Base-by-base conservation (phyloP, 2,113 vertebrate genomes). In the Cervus canadensis region DNA sequence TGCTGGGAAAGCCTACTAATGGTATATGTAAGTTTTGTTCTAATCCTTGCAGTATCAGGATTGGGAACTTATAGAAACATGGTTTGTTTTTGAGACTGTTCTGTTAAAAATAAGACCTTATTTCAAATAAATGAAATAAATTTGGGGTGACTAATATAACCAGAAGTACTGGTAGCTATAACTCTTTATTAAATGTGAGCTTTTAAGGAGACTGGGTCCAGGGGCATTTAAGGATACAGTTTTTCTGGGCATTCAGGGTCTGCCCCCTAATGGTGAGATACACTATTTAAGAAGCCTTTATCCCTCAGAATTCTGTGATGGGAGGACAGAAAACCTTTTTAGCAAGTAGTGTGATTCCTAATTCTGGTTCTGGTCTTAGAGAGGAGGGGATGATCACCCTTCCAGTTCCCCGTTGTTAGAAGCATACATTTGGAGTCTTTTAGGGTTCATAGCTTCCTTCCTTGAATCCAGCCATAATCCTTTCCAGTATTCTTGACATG, bases 201-300 rank as follows among this genome's bases (percentile, higher is more conserved):
- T 13, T 2, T 3, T 1, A 2, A 87, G 17, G 0, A 88, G 86
- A 89, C 50, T 60, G 4, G 0, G 10, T 1, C 1, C 40, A n/a
- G 33, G 78, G 48, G 40, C 64, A 3, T 28, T 89, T 93, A 96
- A 94, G 90, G 88, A 97, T 67, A 76, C 2, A 36, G 4, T 21
- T 98, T 89, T 33, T 87, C 89, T 23, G 15, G 74, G 9, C 15
- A 6, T 67, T 91, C 84, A 43, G 60, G 81, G 91, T 94, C 98
- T 98, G 98, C 97, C 95, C 97, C 94, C 97, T 98, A 4, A 88
- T 30, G 43, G 97, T 92, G 79, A 91, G 0, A 14, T 40, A 25
- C 10, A n/a, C 50, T 90, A 48, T 45, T 64, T 40, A 71, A 19
- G 30, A 36, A 60, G 54, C 14, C 6, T 12, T 62, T 40, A 30